Conservation (phyloP, 2,113 vertebrate genomes). For the Spermophilus dauricus region DNA sequence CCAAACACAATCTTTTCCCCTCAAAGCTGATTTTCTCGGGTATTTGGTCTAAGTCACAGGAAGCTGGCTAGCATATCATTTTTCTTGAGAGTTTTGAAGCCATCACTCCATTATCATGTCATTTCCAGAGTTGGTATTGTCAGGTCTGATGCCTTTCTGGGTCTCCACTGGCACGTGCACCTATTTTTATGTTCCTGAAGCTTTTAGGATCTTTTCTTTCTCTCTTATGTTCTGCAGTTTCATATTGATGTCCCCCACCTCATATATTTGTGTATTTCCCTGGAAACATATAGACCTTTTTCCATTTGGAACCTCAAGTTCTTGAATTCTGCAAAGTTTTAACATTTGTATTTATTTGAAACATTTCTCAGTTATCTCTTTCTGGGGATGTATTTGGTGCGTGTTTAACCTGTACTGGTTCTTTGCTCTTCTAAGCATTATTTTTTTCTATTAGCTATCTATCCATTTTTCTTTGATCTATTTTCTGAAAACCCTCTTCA, state of each 20-base stretch:
- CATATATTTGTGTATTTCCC: neutral
- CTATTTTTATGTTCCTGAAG: conserved; percentile 21
- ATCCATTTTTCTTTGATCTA: conserved; percentile 55
- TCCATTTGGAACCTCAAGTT: neutral
- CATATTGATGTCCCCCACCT: neutral
- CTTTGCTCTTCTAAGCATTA: conserved; percentile 35
- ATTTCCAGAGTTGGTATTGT: neutral
- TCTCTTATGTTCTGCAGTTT: conserved; percentile 25
- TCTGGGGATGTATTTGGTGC: neutral
- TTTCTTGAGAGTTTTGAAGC: conserved; percentile 24
- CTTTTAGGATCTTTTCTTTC: conserved; percentile 20
- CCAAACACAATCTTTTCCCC: neutral
- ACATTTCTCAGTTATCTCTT: conserved; percentile 28
- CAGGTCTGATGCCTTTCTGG: neutral
- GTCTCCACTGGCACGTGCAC: neutral
- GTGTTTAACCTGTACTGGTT: conserved; percentile 17
- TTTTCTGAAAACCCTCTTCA: conserved; percentile 50
- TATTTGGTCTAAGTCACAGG: neutral
- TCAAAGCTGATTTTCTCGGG: neutral
- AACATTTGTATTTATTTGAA: conserved; percentile 31
- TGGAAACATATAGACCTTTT: neutral
- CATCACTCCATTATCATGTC: neutral
- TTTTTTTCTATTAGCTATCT: conserved; percentile 58
- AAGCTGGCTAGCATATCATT: neutral
- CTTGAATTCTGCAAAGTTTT: conserved; percentile 39